Conservation (phyloP, 2,797 vertebrate species). For the Zenarchopterus dispar region DNA sequence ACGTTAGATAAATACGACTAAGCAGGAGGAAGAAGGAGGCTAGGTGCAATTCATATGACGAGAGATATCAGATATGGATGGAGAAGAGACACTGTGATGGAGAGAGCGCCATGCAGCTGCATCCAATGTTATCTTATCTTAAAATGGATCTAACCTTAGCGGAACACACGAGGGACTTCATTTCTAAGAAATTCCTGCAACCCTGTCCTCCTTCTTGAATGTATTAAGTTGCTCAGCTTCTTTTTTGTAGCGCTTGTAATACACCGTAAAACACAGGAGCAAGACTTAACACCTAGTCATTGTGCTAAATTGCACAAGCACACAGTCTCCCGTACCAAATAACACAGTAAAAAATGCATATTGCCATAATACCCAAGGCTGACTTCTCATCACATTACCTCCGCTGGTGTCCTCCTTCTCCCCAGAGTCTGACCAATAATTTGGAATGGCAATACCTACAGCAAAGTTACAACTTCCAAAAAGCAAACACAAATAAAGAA, state of each 20-base stretch:
- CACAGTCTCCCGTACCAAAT: neutral
- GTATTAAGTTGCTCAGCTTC: conserved; percentile 1
- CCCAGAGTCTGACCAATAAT: conserved; percentile 33
- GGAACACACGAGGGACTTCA: conserved; percentile 35
- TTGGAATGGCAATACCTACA: conserved; percentile 28
- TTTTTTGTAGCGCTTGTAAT: conserved; percentile 29
- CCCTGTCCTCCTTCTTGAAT: conserved; percentile 22
- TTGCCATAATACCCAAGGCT: conserved; percentile 26
- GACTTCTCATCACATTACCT: conserved; percentile 28
- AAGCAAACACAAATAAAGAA: conserved; percentile 25
- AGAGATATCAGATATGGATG: conserved; percentile 40
- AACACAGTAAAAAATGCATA: neutral
- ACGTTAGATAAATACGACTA: conserved; percentile 10
- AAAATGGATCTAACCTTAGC: conserved; percentile 55
- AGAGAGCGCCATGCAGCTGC: conserved; percentile 47
- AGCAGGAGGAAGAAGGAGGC: conserved; percentile 22
- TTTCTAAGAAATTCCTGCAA: conserved; percentile 51
- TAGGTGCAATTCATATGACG: conserved; percentile 28
- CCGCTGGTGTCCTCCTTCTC: neutral
- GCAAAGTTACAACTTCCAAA: conserved; percentile 30
- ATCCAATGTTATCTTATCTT: conserved; percentile 52
- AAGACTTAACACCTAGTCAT: conserved; percentile 5
- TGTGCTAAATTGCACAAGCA: neutral
- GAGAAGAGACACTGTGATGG: conserved; percentile 37
- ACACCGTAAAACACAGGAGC: conserved; percentile 27